Conservation (phyloP, 2,113 vertebrate species). For the Prinia subflava region DNA sequence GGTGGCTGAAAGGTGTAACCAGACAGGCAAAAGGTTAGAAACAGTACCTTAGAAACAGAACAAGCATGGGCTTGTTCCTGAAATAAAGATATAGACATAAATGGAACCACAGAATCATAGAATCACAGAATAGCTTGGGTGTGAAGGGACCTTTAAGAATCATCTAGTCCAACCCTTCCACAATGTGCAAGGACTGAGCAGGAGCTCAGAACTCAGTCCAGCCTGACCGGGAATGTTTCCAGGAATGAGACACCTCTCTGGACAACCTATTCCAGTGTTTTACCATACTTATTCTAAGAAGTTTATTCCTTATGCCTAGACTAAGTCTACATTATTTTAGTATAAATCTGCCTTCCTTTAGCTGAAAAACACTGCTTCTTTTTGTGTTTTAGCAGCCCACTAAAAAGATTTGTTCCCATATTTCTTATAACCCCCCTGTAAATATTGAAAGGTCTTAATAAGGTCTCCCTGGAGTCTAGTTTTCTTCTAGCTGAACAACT, state of each 20-base stretch:
- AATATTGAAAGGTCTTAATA: background rate
- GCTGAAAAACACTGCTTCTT: background rate
- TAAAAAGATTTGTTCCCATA: background rate
- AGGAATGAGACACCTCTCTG: background rate
- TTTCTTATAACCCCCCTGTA: background rate
- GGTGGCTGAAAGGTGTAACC: background rate
- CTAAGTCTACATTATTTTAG: background rate
- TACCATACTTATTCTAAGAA: background rate
- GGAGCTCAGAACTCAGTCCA: background rate
- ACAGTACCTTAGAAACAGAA: background rate
- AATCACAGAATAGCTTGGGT: background rate
- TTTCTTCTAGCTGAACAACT: background rate
- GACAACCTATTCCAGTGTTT: background rate
- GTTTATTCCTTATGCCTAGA: background rate
- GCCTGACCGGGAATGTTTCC: background rate
- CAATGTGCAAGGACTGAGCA: background rate
- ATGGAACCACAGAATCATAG: background rate
- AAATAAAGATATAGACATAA: background rate
- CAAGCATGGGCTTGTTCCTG: background rate
- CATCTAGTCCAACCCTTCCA: background rate
- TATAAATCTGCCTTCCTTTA: background rate
- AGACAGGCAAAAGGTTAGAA: background rate
- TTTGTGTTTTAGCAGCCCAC: background rate
- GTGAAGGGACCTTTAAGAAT: background rate
- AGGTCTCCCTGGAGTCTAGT: background rate